These are phyloP conservation scores for Drosophila neonasuta DNA, from an alignment of 2,888 invertebrate genomes.

Conservation along the genomic window DNA sequence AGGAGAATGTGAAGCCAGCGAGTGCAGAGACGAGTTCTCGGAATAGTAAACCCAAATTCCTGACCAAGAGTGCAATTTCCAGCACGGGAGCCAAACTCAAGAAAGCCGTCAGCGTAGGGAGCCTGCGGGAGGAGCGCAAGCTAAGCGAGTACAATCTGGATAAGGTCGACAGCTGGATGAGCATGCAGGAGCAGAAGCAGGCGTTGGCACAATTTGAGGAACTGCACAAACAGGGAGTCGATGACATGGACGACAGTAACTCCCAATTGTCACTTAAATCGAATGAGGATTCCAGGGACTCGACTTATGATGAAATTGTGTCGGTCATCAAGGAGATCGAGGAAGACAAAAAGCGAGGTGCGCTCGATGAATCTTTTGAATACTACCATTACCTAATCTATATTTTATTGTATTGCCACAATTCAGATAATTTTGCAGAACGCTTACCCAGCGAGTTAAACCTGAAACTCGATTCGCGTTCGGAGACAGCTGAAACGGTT, in stretches of 20 bases:
- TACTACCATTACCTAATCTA: background rate
- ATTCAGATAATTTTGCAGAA: conserved; percentile 78
- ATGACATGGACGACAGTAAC: conserved; percentile 67
- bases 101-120: conserved; percentile 73
- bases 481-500: conserved; percentile 67
- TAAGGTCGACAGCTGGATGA: conserved; percentile 83
- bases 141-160: conserved; percentile 82
- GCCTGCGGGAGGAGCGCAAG: conserved; percentile 79
- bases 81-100: conserved; percentile 51
- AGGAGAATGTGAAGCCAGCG: conserved; percentile 75
- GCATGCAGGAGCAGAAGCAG: conserved; percentile 76
- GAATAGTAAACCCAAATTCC: conserved; percentile 43
- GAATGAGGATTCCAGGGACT: conserved; percentile 79
- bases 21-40: conserved; percentile 41
- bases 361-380: background rate
- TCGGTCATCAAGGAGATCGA: conserved; percentile 82
- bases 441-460: conserved; percentile 70
- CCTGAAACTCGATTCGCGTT: conserved; percentile 71
- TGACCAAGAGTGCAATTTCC: conserved; percentile 17
- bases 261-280: conserved; percentile 76
- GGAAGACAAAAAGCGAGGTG: conserved; percentile 81
- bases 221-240: conserved; percentile 59
- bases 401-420: background rate
- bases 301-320: conserved; percentile 82
- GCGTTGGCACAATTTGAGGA: conserved; percentile 45